Percentiles rank a stretch among this genome's conserved stretches.
Evolutionary conservation across 2,113 vertebrate genomes (phyloP).

Genomic region (Rhinolophus sinicus): DNA sequence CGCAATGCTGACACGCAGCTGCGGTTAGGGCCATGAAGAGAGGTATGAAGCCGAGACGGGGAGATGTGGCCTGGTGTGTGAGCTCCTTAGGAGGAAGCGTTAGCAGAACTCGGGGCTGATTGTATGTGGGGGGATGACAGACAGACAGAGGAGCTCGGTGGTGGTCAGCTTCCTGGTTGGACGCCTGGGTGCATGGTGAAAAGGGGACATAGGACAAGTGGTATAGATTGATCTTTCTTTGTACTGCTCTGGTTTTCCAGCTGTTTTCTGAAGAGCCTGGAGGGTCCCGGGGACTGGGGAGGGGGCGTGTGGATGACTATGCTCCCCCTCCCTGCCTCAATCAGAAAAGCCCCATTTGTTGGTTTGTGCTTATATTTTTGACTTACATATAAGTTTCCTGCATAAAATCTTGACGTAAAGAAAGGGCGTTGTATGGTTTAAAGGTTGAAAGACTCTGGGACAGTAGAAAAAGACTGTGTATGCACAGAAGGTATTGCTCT

Average conservation of each 20-base stretch:
- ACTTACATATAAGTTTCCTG: neutral
- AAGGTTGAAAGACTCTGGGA: neutral
- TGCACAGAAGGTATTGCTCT: fast-evolving
- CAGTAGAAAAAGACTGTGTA: no score
- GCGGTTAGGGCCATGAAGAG: neutral
- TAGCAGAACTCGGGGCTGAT: neutral
- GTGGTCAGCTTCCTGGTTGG: neutral
- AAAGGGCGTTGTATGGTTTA: neutral
- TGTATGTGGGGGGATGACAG: neutral
- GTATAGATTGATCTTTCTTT: neutral
- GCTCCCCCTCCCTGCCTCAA: neutral
- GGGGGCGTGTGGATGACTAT: fast-evolving
- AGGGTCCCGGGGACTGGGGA: neutral
- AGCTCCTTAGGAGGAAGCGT: neutral
- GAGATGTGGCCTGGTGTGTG: fast-evolving
- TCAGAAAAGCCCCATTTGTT: neutral
- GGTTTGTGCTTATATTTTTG: neutral
- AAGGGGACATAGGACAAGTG: fast-evolving
- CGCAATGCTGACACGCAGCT: fast-evolving
- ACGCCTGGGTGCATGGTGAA: neutral
- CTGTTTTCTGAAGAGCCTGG: neutral
- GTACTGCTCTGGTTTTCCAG: neutral
- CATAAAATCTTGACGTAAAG: neutral
- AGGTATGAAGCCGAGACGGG: fast-evolving
- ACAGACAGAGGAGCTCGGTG: neutral